Base-by-base conservation (phyloP, 2,888 invertebrate species). In the Tachina fera region DNA sequence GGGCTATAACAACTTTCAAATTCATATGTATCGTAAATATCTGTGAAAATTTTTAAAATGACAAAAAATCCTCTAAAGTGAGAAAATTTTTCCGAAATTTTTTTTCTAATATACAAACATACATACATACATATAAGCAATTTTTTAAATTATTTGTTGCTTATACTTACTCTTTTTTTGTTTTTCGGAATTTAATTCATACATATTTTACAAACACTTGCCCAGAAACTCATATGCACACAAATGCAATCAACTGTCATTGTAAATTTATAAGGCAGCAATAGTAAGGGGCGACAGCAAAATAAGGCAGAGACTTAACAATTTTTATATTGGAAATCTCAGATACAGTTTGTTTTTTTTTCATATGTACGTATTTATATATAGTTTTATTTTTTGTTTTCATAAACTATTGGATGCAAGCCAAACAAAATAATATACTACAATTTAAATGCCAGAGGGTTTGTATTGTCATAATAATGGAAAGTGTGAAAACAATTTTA, bases 381-480 rank as follows among this genome's bases (percentile, higher is more conserved):
- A 8, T 60, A 22, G 22, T 22, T n/a, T n/a, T 0, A 8, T 68
- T 45, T 68, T 70, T 70, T 53, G 61, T 41, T 77, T 77, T 63
- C 19, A n/a, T 61, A 82, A 85, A 82, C 63, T 70, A 74, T 85
- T 85, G 85, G 82, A 78, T 65, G 51, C 49, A 31, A 31, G 85
- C 85, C 82, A 85, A 70, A 78, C 51, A 70, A 71, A 78, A 82
- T 75, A 70, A 47, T 58, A 47, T 39, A 67, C 58, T 49, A 49
- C 39, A 49, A 75, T 81, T 70, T 53, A 72, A 85, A 74, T 72
- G 65, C 60, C 77, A 81, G 43, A 56, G 58, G 70, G 47, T 81
- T 72, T 65, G 70, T 78, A 61, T 74, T 82, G 85, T 82, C 81
- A 78, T 82, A 65, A 78, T 85, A 74, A 85, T 85, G 72, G 74